Base-by-base conservation (phyloP, 2,888 invertebrate species). In the Pedicia rivosa region DNA sequence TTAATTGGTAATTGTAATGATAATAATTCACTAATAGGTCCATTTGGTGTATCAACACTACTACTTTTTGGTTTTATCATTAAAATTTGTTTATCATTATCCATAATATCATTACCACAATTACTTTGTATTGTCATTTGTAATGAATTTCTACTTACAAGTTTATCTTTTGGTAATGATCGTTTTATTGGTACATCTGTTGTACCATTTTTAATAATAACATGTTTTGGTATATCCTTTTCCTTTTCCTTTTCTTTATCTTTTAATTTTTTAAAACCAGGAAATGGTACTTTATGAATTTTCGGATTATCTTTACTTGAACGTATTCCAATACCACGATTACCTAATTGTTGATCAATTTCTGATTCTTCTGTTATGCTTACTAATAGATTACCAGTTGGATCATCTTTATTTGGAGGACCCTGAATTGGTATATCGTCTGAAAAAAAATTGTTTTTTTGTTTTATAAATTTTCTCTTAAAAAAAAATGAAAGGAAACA, bases 391-490 rank as follows among this genome's bases (percentile, higher is more conserved):
- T 53, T 53, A 22, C 46, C 50, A 44, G 52, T 51, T 39, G 53
- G 55, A 36, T 38, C 43, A 41, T 55, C 56, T 33, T 55, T 54
- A 36, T 42, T 45, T n/a, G 36, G 27, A 26, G 24, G 25, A 25
- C 40, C 71, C 67, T 84, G 84, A 51, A 87, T 87, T 32, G 86
- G 87, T 63, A 87, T 87, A 62, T 87, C 87, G 66, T 87, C 87
- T 84, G 66, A 38, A 68, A 65, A 53, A 41, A 41, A 4, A 10
- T n/a, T n/a, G n/a, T 15, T 26, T n/a, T 4, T 17, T n/a, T 17
- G 16, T 10, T 25, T 16, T 7, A 6, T 15, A 36, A 19, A 16
- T 16, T n/a, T 32, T 37, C 14, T 32, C 19, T 29, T 22, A 16
- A 4, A 33, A 14, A 36, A 16, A 30, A 14, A 16, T 29, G 5